Evolutionary conservation across 2,888 invertebrate species (phyloP).

Genomic region (Sphinx pinastri): DNA sequence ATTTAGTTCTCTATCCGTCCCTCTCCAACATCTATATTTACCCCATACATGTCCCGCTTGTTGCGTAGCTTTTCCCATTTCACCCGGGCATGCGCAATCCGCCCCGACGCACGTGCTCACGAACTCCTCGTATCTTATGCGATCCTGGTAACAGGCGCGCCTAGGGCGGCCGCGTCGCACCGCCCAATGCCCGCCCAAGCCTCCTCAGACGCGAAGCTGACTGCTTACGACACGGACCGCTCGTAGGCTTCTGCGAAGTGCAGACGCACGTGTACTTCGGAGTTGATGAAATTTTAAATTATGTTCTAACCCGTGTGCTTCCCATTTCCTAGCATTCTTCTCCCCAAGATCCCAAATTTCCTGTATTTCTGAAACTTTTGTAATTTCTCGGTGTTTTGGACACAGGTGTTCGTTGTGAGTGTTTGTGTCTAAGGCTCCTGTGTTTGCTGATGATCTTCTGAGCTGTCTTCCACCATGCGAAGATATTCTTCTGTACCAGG

Average conservation of each 20-base stretch:
- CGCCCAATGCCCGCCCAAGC: conserved; percentile 70
- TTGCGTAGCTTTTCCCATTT: conserved; percentile 70
- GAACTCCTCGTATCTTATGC: conserved; percentile 61
- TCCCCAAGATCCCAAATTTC: conserved; percentile 32
- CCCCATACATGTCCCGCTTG: conserved; percentile 57
- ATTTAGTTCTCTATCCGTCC: conserved; percentile 64
- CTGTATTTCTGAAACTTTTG: conserved; percentile 42
- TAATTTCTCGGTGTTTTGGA: conserved; percentile 54
- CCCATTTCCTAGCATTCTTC: conserved; percentile 36
- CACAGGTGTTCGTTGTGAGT: conserved; percentile 69
- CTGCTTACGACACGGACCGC: conserved; percentile 74
- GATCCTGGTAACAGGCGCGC: conserved; percentile 81
- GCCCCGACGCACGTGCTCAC: conserved; percentile 70
- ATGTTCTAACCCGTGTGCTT: conserved; percentile 47
- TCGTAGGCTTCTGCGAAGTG: conserved; percentile 52
- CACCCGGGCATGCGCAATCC: conserved; percentile 71
- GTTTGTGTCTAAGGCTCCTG: conserved; percentile 62
- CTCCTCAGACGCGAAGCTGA: conserved; percentile 72
- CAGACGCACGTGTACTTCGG: conserved; percentile 65
- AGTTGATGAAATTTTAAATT: conserved; percentile 41
- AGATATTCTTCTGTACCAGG: conserved; percentile 74
- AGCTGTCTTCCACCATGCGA: conserved; percentile 61
- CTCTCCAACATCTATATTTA: conserved; percentile 69
- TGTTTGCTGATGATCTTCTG: conserved; percentile 67
- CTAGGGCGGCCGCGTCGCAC: conserved; percentile 81